Percentiles rank a stretch among this genome's conserved stretches.
These are phyloP conservation scores for Aegypius monachus DNA, from an alignment of 2,113 vertebrate genomes.

Conservation along the genomic window DNA sequence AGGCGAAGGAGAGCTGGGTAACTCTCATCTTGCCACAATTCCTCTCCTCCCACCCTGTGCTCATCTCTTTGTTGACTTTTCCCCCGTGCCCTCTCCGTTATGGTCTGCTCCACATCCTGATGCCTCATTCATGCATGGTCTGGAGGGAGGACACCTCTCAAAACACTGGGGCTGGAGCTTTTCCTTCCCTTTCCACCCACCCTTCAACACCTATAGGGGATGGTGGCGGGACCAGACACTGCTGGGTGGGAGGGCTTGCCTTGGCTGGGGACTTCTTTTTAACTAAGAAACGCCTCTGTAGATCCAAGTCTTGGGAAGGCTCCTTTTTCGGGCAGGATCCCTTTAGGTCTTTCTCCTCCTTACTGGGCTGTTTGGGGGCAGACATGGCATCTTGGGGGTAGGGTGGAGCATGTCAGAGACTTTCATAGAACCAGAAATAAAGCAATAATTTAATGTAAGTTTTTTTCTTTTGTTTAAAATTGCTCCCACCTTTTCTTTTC, in stretches of 20 bases:
- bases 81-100: background rate
- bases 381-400: background rate
- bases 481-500: background rate
- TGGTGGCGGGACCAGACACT: background rate
- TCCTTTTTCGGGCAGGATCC: conserved; percentile 24
- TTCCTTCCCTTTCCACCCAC: background rate
- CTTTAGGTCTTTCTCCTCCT: background rate
- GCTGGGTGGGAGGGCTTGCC: background rate
- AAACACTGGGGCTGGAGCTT: background rate
- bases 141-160: background rate
- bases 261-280: background rate
- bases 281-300: background rate
- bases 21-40: background rate
- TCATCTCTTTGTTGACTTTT: background rate
- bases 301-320: background rate
- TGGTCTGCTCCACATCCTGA: background rate
- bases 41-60: background rate
- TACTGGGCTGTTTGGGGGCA: background rate
- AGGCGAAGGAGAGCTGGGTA: background rate
- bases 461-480: background rate
- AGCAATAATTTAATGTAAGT: conserved; percentile 60
- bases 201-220: background rate
- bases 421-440: conserved; percentile 49
- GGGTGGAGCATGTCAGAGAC: background rate
- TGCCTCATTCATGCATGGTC: background rate